These are phyloP conservation scores for Ageneiosus marmoratus DNA, from an alignment of 2,113 vertebrate genomes.

Conservation along the genomic window DNA sequence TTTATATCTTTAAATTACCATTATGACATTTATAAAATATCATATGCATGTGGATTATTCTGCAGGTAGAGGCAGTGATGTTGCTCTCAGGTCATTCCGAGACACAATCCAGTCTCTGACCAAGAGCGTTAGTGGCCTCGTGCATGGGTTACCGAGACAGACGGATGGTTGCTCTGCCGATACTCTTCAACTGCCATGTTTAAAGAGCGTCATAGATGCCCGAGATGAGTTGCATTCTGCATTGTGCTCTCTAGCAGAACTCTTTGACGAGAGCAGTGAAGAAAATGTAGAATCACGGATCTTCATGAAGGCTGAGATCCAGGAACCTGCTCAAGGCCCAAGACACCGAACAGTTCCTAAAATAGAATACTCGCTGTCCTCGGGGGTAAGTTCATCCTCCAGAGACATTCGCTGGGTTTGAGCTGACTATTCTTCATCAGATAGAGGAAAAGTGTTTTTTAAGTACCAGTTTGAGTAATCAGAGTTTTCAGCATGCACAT, in stretches of 20 bases:
- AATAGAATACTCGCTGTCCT: conserved; percentile 53
- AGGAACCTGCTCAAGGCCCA: not conserved
- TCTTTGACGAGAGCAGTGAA: conserved; percentile 51
- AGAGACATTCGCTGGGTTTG: conserved; percentile 80
- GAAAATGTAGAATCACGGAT: conserved; percentile 32
- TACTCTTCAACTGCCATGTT: conserved; percentile 55
- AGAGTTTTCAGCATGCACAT: not conserved
- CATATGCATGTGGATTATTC: not conserved
- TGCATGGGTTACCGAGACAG: conserved; percentile 52
- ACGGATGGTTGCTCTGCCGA: not conserved
- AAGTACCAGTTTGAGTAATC: no score
- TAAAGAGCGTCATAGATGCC: conserved; percentile 51
- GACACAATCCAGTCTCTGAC: conserved; percentile 66
- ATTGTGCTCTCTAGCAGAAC: conserved; percentile 69
- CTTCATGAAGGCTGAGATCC: conserved; percentile 25
- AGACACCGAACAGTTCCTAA: conserved; percentile 62
- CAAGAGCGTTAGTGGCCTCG: conserved; percentile 65
- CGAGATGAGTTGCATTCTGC: conserved; percentile 70
- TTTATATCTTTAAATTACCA: not conserved
- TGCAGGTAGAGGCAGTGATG: conserved; percentile 60
- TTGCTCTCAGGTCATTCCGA: conserved; percentile 51
- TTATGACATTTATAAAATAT: not conserved
- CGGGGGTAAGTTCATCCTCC: conserved; percentile 46
- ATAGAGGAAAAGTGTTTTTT: not conserved
- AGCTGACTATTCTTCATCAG: not conserved